Base-by-base conservation (phyloP, 2,888 invertebrate genomes). In the Caenorhabditis doughertyi region DNA sequence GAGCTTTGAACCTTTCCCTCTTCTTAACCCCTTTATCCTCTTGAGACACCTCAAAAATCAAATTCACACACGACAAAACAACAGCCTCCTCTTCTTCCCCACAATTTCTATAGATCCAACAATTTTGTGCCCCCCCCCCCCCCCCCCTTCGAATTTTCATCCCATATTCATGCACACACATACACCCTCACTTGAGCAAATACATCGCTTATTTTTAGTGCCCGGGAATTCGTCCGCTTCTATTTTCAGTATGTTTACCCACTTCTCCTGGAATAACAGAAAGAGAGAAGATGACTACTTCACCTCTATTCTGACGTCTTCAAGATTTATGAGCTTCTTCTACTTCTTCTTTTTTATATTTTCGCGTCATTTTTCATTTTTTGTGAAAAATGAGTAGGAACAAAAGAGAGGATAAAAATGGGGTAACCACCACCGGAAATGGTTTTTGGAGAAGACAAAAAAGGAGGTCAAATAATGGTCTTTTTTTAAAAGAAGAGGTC, bases 101-200 rank as follows among this genome's bases (percentile, higher is more conserved):
- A 18, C n/a, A 18, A 3, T 13, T 47, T 18, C 18, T 39, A 9
- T 8, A 49, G 49, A 18, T 18, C n/a, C 49, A 21, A 49, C 25
- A 51, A 25, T 21, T 49, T 49, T 49, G 8, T 3, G 13, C 9
- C 11, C 5, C 18, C 16, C 25, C 51, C 23, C 16, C 51, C 11
- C 5, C 18, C 16, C 25, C 51, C 23, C 16, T 25, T 39, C 39
- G 13, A 39, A 39, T 39, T 39, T 11, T 5, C 39, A 39, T 39
- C 39, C 21, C 21, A 32, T n/a, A 18, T 56, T 4, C 27, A 56
- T 13, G 16, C 55, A 44, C 18, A 29, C 39, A 29, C 32, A 53
- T 9, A 56, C 71, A 58, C 71, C 72, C 72, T 51, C 72, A 72
- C 73, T 74, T 74, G 73, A 74, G 56, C 73, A 74, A 74, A 74